Conservation (phyloP, 2,113 vertebrate genomes). For the Colossoma macropomum region DNA sequence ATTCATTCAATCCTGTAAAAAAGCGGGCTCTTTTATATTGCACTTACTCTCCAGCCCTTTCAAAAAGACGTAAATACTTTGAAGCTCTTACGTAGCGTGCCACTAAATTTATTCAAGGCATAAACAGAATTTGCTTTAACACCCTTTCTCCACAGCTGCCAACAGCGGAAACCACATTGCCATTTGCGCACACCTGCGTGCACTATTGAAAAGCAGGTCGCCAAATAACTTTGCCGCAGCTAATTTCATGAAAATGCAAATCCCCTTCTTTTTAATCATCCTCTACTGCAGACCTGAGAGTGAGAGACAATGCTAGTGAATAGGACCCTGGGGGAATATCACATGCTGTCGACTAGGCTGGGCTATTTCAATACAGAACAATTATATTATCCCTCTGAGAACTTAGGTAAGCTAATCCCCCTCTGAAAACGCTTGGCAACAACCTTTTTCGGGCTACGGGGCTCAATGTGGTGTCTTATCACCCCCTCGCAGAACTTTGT, state of each 20-base stretch:
- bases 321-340: conserved; percentile 58
- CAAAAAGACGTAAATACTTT: background rate
- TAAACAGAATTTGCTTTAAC: conserved; percentile 45
- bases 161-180: conserved; percentile 19
- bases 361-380: conserved; percentile 55
- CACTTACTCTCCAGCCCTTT: background rate
- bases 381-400: conserved; percentile 60
- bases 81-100: background rate
- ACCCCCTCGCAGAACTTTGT: conserved; percentile 40
- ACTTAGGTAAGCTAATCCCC: conserved; percentile 59
- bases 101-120: conserved; percentile 31
- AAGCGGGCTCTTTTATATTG: background rate
- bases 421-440: conserved; percentile 46
- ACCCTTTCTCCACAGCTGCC: conserved; percentile 34
- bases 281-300: conserved; percentile 52
- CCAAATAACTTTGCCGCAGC: conserved; percentile 49
- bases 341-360: conserved; percentile 39
- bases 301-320: conserved; percentile 54
- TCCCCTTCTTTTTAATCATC: conserved; percentile 57
- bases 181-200: conserved; percentile 36
- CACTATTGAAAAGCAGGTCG: conserved; percentile 34
- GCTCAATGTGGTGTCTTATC: conserved; percentile 51
- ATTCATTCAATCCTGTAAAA: background rate
- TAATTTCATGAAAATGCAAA: conserved; percentile 64
- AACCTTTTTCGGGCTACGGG: conserved; percentile 46